Evolutionary conservation across 2,113 vertebrate genomes (phyloP).

Genomic region (Anguilla rostrata): DNA sequence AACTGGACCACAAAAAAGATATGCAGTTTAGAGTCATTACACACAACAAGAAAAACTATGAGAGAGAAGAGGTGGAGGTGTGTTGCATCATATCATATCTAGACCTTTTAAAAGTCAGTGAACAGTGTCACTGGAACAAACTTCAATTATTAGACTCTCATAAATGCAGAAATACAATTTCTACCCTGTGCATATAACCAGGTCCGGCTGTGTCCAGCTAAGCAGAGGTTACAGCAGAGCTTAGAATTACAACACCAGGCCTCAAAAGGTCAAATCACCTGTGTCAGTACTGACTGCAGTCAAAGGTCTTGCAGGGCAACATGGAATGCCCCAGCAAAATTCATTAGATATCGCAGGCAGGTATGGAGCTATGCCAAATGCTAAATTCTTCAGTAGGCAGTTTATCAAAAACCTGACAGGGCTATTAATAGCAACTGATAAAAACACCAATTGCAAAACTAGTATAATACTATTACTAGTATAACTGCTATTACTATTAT

Average conservation of each 20-base stretch:
- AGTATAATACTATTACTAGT: not conserved
- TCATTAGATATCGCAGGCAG: too few species aligned
- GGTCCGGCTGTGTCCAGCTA: not conserved
- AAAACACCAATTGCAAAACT: not conserved
- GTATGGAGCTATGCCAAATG: not conserved
- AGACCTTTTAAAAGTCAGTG: not conserved
- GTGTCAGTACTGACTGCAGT: too few species aligned
- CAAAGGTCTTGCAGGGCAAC: too few species aligned
- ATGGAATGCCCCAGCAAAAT: too few species aligned
- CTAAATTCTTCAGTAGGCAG: not conserved
- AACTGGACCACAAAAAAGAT: constrained; percentile 57
- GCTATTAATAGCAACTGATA: too few species aligned
- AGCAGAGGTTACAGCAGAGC: not conserved
- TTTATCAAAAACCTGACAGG: not conserved
- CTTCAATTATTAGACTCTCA: not conserved
- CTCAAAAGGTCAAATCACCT: too few species aligned
- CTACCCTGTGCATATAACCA: not conserved
- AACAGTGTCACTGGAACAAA: not conserved
- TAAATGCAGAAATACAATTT: not conserved
- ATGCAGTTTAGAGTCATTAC: not conserved
- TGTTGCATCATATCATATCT: not conserved
- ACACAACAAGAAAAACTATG: not conserved
- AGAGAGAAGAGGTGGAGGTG: not conserved
- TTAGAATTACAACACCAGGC: not conserved
- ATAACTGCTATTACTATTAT: too few species aligned